Evolutionary conservation across 2,888 invertebrate species (phyloP).

Genomic region (Odontocerum albicorne): DNA sequence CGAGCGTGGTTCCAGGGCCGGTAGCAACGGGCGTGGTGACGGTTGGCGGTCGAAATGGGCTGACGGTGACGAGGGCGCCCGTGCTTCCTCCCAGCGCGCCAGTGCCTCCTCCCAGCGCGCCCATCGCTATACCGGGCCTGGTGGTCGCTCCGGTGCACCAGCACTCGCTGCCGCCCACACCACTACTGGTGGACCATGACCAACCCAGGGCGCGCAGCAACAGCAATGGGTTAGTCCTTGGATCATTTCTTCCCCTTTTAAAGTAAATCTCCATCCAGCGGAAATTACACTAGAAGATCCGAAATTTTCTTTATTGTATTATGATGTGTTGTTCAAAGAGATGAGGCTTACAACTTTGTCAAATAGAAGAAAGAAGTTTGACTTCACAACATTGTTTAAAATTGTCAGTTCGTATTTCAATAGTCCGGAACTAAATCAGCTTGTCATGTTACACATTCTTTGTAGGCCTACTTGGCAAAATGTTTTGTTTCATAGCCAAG

Average conservation of each 20-base stretch:
- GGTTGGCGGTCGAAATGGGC: constrained; percentile 39
- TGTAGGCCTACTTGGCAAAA: too few relatives aligned
- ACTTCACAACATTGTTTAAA: too few relatives aligned
- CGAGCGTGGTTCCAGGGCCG: constrained; percentile 44
- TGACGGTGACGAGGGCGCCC: not conserved
- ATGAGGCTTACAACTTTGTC: too few relatives aligned
- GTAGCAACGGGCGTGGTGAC: constrained; percentile 45
- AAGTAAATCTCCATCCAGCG: too few relatives aligned
- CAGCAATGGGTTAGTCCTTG: constrained; percentile 55
- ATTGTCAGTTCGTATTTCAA: too few relatives aligned
- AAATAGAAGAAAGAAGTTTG: too few relatives aligned
- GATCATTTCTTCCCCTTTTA: too few relatives aligned
- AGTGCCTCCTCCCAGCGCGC: constrained; percentile 45
- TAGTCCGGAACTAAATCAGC: too few relatives aligned
- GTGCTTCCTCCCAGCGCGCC: constrained; percentile 2
- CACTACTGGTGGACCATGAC: constrained; percentile 46
- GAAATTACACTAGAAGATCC: too few relatives aligned
- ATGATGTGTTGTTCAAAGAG: not conserved
- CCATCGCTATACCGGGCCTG: constrained; percentile 50
- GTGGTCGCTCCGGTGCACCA: constrained; percentile 41
- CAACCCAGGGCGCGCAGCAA: constrained; percentile 57
- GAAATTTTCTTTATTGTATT: constrained; percentile 1
- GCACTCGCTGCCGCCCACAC: constrained; percentile 34
- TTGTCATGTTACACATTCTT: too few relatives aligned
- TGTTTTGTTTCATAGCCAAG: too few relatives aligned